phyloP scores from a whole-genome alignment of 2,113 vertebrate genomes.

The Catagonus wagneri region DNA sequence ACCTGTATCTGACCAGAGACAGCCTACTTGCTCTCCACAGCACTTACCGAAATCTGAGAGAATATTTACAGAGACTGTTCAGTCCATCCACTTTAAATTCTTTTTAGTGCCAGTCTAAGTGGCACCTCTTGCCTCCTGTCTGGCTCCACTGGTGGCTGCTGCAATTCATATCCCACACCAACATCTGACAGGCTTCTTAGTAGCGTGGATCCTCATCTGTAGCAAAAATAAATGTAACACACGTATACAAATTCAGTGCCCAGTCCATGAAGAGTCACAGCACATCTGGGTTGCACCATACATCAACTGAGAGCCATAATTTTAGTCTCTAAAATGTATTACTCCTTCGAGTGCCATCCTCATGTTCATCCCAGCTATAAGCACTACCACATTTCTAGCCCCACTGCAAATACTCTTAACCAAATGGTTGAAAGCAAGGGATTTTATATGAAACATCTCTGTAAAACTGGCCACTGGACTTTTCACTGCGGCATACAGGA shows the following conservation, averaged over 20 bases:
- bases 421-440: background rate
- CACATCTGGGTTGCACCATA: background rate
- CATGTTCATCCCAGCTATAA: background rate
- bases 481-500: too few relatives aligned
- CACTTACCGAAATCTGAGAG: constrained; percentile 33
- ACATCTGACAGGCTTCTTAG: constrained; percentile 19
- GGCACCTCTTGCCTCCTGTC: background rate
- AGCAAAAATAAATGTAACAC: constrained; percentile 62
- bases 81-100: background rate
- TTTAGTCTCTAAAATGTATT: background rate
- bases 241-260: background rate
- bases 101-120: background rate
- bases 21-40: background rate
- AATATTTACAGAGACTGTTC: background rate
- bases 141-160: background rate
- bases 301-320: background rate
- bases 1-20: background rate
- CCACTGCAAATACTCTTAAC: background rate
- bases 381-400: background rate
- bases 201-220: background rate
- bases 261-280: background rate
- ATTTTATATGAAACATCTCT: background rate
- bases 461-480: background rate
- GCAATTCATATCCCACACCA: background rate
- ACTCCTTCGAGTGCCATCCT: background rate